A percentile compares a stretch with the other conserved stretches of the same genome.
Conservation (phyloP, 2,113 vertebrate species). For the Thamnophis sirtalis region DNA sequence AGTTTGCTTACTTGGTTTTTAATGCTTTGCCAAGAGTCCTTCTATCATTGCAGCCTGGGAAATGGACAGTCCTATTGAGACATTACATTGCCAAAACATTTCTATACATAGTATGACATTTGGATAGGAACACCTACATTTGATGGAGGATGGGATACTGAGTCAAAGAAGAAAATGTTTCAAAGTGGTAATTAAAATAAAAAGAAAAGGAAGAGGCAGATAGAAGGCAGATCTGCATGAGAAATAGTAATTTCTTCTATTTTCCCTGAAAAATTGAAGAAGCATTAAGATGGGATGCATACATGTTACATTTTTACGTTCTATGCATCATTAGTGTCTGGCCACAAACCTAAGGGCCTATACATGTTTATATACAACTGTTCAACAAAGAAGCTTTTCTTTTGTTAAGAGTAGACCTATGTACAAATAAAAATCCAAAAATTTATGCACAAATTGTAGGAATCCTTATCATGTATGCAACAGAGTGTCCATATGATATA, state of each 20-base stretch:
- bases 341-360: not conserved
- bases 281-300: not conserved
- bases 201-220: not conserved
- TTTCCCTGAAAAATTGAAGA: not conserved
- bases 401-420: not conserved
- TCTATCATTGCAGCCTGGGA: not conserved
- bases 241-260: not conserved
- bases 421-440: not conserved
- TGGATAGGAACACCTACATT: not conserved
- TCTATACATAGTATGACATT: not conserved
- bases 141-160: not conserved
- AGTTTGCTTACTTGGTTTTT: constrained; percentile 14
- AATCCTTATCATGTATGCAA: not conserved
- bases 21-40: constrained; percentile 14
- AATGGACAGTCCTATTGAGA: not conserved
- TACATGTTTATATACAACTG: not conserved
- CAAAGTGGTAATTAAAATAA: not conserved
- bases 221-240: not conserved
- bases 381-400: not conserved
- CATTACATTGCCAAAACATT: not conserved
- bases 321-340: not conserved
- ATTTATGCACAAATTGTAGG: not conserved
- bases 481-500: not conserved
- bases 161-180: not conserved
- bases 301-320: not conserved